Evolutionary conservation across 2,797 vertebrate genomes (phyloP).

Genomic region (Sebastes iracundus): DNA sequence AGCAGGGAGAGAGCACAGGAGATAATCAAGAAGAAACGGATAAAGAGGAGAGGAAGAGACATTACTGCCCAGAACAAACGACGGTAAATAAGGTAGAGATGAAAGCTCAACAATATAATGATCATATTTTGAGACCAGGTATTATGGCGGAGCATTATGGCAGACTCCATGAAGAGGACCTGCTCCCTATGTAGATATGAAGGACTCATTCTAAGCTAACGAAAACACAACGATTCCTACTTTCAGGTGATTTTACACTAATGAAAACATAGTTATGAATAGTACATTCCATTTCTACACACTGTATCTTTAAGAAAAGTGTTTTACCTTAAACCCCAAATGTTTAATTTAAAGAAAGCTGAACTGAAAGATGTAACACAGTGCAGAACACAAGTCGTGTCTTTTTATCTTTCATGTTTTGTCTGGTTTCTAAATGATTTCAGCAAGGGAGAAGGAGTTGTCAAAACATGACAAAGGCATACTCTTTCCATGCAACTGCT

Average conservation of each 20-base stretch:
- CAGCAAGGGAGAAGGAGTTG: not conserved
- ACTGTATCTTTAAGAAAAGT: too few species aligned
- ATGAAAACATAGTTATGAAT: too few species aligned
- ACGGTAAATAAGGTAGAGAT: not conserved
- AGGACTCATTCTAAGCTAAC: too few species aligned
- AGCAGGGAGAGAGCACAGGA: constrained; percentile 35
- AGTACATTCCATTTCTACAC: too few species aligned
- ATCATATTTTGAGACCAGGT: not conserved
- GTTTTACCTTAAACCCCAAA: not conserved
- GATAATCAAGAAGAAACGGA: constrained; percentile 53
- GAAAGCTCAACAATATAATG: not conserved
- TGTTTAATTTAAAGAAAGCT: not conserved
- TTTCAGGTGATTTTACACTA: too few species aligned
- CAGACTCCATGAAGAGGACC: too few species aligned
- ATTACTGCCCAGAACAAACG: not conserved
- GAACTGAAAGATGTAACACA: not conserved
- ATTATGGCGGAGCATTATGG: not conserved
- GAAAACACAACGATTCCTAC: too few species aligned
- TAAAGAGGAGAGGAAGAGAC: not conserved
- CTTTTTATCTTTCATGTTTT: not conserved
- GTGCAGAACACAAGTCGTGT: not conserved
- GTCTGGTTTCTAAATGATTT: not conserved
- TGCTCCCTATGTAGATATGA: too few species aligned
- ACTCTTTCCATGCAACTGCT: not conserved
- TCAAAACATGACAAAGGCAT: not conserved